Evolutionary conservation across 2,113 vertebrate species (phyloP), one percentile per base, ranked within the genome.

Genomic region (Cyprinodon brontotheroides): DNA sequence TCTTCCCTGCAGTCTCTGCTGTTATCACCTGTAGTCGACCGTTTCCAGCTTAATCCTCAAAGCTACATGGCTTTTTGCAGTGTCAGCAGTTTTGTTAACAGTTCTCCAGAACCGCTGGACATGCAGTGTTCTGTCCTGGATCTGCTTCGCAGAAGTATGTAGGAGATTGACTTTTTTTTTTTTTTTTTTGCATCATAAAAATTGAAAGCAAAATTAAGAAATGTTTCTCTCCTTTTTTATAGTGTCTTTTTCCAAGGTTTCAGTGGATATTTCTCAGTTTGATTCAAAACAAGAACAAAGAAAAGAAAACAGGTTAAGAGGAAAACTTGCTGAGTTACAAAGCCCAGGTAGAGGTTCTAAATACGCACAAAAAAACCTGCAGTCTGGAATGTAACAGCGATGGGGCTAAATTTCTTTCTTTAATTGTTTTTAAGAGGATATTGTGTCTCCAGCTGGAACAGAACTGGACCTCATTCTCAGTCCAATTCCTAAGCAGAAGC

Each of bases 381-480:
- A 38, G 15, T 2, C 10, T 50, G 15, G 17, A 38, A 14, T 50
- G 17, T 0, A n/a, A 45, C 60, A 67, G 12, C 37, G 17, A 41
- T 50, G 13, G 13, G 20, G 13, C 22, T 59, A 74, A 17, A 61
- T 62, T 13, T 0, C 70, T 4, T 65, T 64, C 4, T 74, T 70
- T 43, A 29, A 29, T 29, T 29, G 29, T 29, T 36, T 80, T 17
- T 59, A 45, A 94, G 93, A 40, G 60, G 68, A 37, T 43, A 36
- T 38, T 11, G 41, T 20, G 37, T 81, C 84, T 74, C 86, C 62
- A 1, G 73, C 80, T 9, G 89, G 91, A n/a, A n/a, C 93, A 83
- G 93, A 94, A 71, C 61, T 92, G 43, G 93, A 94, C 10, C 48
- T 85, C 69, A 78, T 72, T 65, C 61, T 95, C 69, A 89, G 79